phyloP scores from a whole-genome alignment of 2,888 invertebrate genomes.

The Cremastinae sp. region DNA sequence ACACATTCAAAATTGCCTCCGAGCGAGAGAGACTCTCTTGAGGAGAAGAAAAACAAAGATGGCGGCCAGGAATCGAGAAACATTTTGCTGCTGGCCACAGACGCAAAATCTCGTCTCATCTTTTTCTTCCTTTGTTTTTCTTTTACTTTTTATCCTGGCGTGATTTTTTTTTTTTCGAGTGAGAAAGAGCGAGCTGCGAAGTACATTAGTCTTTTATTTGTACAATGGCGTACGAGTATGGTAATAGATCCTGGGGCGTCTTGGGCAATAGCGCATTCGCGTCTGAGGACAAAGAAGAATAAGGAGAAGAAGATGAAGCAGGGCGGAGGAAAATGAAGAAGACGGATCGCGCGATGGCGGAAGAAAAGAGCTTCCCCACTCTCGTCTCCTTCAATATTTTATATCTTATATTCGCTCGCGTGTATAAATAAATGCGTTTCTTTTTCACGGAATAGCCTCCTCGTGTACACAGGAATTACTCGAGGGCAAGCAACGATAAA shows the following conservation, averaged over 20 bases:
- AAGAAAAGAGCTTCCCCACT: no score
- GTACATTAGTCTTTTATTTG: slow-evolving; percentile 25
- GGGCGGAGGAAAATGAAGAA: slow-evolving; percentile 52
- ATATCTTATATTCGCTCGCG: no score
- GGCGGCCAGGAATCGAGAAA: slow-evolving; percentile 17
- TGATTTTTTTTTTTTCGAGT: no score
- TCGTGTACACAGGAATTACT: slow-evolving; percentile 34
- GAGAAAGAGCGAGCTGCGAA: slow-evolving; percentile 11
- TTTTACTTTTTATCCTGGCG: no score
- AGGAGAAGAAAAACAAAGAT: slow-evolving; percentile 17
- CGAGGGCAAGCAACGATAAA: slow-evolving; percentile 24
- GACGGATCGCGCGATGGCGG: slow-evolving; percentile 52
- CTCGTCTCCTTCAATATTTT: no score
- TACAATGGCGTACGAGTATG: slow-evolving; percentile 28
- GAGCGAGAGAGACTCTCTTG: neutral
- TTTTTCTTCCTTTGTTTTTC: no score
- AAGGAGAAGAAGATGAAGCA: slow-evolving; percentile 34
- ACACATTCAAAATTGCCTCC: slow-evolving; percentile 6
- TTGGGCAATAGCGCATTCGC: slow-evolving; percentile 35
- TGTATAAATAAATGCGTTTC: no score
- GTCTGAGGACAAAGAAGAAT: no score
- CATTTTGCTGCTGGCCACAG: slow-evolving; percentile 26
- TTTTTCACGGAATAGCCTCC: slow-evolving; percentile 41
- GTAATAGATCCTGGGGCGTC: slow-evolving; percentile 49
- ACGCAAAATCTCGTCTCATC: slow-evolving; percentile 22